Conservation (phyloP, 1,140 invertebrate genomes). For the Drosophila orena region DNA sequence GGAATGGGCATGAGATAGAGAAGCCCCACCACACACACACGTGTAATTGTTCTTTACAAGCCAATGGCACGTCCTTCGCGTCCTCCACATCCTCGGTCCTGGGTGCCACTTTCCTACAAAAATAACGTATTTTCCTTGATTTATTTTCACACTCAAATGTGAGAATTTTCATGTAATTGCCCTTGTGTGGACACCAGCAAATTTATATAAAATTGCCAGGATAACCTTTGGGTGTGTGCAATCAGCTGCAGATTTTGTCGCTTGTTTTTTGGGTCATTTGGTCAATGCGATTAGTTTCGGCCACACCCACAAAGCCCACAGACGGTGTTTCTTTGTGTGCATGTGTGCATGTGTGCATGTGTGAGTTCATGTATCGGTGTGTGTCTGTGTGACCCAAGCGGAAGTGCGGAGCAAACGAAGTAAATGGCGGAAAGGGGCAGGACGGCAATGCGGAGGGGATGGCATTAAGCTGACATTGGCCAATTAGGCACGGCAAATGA, state of each 20-base stretch:
- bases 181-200: slow-evolving; percentile 53
- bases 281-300: slow-evolving; percentile 69
- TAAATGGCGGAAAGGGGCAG: slow-evolving; percentile 2
- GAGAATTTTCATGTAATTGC: slow-evolving; percentile 70
- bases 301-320: slow-evolving; percentile 49
- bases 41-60: slow-evolving; percentile 54
- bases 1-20: slow-evolving; percentile 14
- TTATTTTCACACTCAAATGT: slow-evolving; percentile 67
- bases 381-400: slow-evolving; percentile 22
- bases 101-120: slow-evolving; percentile 2
- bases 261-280: slow-evolving; percentile 78
- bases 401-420: slow-evolving; percentile 42
- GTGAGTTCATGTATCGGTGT: not conserved
- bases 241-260: slow-evolving; percentile 74
- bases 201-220: slow-evolving; percentile 67
- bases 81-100: slow-evolving; percentile 16
- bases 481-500: slow-evolving; percentile 79
- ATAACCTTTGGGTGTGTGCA: slow-evolving; percentile 58
- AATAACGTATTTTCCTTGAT: slow-evolving; percentile 57
- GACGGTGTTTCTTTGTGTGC: not conserved
- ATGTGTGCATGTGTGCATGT: not conserved
- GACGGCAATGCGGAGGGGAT: slow-evolving; percentile 19
- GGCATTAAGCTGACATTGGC: slow-evolving; percentile 81
- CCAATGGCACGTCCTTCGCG: slow-evolving; percentile 41
- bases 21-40: not conserved